Evolutionary conservation across 2,888 invertebrate species (phyloP).

Genomic region (Lochmaea crataegi): DNA sequence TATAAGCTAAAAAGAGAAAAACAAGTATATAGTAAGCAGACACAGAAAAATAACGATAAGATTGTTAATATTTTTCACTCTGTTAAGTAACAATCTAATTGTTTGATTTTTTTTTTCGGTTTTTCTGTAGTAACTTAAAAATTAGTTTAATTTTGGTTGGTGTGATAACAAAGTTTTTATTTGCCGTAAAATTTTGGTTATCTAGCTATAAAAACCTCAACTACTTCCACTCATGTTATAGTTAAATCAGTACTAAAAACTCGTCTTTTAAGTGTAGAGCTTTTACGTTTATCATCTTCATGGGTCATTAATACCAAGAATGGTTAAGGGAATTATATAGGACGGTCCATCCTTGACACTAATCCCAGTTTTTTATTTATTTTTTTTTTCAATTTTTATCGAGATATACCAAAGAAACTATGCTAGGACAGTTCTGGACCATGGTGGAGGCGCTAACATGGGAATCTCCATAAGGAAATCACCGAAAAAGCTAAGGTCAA

Average conservation of each 20-base stretch:
- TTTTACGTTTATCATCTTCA: slow-evolving; percentile 13
- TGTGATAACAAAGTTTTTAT: slow-evolving; percentile 1
- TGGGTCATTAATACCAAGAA: slow-evolving; percentile 1
- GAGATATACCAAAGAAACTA: too few relatives aligned
- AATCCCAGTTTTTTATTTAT: not conserved
- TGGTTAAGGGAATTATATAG: not conserved
- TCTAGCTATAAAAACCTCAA: slow-evolving; percentile 12
- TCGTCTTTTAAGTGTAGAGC: slow-evolving; percentile 9
- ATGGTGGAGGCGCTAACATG: too few relatives aligned
- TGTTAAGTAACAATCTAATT: not conserved
- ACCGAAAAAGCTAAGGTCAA: too few relatives aligned
- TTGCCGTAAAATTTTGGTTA: slow-evolving; percentile 7
- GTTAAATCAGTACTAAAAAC: slow-evolving; percentile 12
- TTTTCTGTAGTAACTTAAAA: not conserved
- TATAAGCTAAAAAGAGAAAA: too few relatives aligned
- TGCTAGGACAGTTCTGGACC: too few relatives aligned
- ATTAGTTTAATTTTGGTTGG: not conserved
- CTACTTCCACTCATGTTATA: slow-evolving; percentile 3
- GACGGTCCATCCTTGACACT: not conserved
- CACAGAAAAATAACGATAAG: not conserved
- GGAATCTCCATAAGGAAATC: too few relatives aligned
- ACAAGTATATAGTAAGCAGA: too few relatives aligned
- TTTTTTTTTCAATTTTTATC: not conserved
- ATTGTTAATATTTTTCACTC: not conserved
- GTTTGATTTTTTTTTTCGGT: not conserved